Conservation (phyloP, 2,113 vertebrate genomes). For the Epinephelus lanceolatus region DNA sequence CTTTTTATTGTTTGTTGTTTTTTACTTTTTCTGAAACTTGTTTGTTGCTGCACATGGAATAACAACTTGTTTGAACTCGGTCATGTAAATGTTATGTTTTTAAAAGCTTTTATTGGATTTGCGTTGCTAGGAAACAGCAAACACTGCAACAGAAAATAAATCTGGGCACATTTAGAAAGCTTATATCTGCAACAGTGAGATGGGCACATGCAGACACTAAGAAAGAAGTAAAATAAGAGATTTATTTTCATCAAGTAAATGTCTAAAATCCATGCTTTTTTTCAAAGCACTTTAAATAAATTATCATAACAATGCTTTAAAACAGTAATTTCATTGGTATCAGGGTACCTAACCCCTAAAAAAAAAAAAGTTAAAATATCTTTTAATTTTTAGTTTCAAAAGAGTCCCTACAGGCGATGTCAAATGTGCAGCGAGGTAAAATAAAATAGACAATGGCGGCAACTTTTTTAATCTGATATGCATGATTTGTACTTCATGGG, state of each 20-base stretch:
- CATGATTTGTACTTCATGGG: neutral
- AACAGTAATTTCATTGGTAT: neutral
- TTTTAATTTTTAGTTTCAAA: neutral
- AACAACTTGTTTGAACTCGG: neutral
- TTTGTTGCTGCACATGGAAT: neutral
- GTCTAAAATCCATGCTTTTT: neutral
- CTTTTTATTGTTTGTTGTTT: neutral
- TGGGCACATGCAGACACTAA: neutral
- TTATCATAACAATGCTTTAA: neutral
- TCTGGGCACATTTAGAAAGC: slow-evolving; percentile 1
- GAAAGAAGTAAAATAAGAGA: neutral
- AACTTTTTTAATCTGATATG: neutral
- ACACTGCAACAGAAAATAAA: neutral
- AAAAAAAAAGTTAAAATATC: neutral
- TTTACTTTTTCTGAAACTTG: slow-evolving; percentile 3
- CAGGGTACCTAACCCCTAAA: neutral
- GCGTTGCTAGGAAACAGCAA: slow-evolving; percentile 38
- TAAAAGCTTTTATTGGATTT: slow-evolving; percentile 14
- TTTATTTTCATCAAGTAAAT: neutral
- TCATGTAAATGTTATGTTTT: slow-evolving; percentile 19
- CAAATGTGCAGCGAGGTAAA: neutral
- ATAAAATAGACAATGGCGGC: neutral
- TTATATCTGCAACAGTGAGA: neutral
- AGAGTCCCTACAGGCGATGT: neutral
- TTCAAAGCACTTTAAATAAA: neutral